Evolutionary conservation across 1,140 invertebrate genomes (phyloP).

Genomic region (Reticulitermes speratus): DNA sequence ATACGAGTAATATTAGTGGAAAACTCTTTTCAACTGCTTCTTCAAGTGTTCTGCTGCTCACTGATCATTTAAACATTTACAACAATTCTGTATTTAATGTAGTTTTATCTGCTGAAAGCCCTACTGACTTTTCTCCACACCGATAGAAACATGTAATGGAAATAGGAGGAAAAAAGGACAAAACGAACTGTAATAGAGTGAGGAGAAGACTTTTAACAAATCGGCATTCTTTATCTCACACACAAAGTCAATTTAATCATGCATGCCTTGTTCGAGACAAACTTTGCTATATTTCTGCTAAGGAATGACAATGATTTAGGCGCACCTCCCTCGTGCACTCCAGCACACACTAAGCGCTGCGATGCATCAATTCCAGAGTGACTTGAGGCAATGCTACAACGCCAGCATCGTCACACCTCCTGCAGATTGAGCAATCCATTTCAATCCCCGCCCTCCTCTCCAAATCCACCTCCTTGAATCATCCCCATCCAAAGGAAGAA

Average conservation of each 20-base stretch:
- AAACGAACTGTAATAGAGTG: neutral
- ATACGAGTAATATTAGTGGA: too few relatives aligned
- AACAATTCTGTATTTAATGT: too few relatives aligned
- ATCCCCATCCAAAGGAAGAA: neutral
- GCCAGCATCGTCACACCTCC: neutral
- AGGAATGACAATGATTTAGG: too few relatives aligned
- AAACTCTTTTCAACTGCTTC: too few relatives aligned
- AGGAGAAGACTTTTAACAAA: neutral
- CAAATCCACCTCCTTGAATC: neutral
- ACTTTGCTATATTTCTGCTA: neutral
- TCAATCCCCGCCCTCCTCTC: neutral
- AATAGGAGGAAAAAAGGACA: too few relatives aligned
- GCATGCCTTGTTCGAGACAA: neutral
- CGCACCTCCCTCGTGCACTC: neutral
- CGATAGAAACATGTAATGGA: too few relatives aligned
- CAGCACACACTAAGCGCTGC: neutral
- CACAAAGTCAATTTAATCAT: neutral
- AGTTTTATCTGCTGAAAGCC: too few relatives aligned
- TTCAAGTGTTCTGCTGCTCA: too few relatives aligned
- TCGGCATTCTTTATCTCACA: neutral
- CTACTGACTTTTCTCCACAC: too few relatives aligned
- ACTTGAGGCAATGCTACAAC: neutral
- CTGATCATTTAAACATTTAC: too few relatives aligned
- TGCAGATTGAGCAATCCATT: slow-evolving; percentile 18
- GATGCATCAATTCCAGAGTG: neutral